Conservation (phyloP, 2,113 vertebrate species). For the Anarrhichthys ocellatus region DNA sequence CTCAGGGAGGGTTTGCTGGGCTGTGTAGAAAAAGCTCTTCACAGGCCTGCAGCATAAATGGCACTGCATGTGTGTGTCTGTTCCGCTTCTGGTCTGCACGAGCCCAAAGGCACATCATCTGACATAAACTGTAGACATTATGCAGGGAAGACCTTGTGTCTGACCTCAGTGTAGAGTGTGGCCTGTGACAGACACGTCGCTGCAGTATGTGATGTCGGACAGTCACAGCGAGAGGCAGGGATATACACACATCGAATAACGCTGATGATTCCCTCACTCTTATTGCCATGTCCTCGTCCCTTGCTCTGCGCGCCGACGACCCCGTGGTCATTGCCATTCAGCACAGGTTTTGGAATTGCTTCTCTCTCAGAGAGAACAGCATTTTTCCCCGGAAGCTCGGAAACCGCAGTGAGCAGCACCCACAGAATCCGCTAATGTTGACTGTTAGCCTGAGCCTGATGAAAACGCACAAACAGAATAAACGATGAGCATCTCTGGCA, state of each 20-base stretch:
- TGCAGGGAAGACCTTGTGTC: conserved; percentile 43
- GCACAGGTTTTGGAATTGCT: conserved; percentile 40
- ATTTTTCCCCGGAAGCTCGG: conserved; percentile 16
- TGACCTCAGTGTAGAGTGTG: conserved; percentile 25
- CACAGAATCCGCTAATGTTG: conserved; percentile 5
- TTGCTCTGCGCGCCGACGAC: conserved; percentile 2
- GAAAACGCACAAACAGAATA: conserved; percentile 19
- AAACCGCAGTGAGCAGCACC: conserved; percentile 31
- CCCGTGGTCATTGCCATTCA: conserved; percentile 45
- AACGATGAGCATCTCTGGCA: conserved; percentile 5
- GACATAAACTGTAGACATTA: conserved; percentile 38
- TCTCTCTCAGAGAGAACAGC: conserved; percentile 6
- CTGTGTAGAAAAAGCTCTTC: background rate
- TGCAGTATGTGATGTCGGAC: conserved; percentile 13
- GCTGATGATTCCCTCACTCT: conserved; percentile 23
- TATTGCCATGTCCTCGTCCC: conserved; percentile 2
- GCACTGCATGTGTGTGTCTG: background rate
- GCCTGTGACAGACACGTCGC: conserved; percentile 26
- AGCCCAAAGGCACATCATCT: conserved; percentile 45
- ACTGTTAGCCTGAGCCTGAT: conserved; percentile 10
- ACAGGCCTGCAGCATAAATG: conserved; percentile 19
- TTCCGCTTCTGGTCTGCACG: background rate
- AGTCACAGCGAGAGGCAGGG: conserved; percentile 15
- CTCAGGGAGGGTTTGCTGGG: background rate
- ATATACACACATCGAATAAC: conserved; percentile 24